Evolutionary conservation across 2,113 vertebrate species (phyloP), one percentile per base, ranked within the genome.

Genomic region (Podarcis raffonei): DNA sequence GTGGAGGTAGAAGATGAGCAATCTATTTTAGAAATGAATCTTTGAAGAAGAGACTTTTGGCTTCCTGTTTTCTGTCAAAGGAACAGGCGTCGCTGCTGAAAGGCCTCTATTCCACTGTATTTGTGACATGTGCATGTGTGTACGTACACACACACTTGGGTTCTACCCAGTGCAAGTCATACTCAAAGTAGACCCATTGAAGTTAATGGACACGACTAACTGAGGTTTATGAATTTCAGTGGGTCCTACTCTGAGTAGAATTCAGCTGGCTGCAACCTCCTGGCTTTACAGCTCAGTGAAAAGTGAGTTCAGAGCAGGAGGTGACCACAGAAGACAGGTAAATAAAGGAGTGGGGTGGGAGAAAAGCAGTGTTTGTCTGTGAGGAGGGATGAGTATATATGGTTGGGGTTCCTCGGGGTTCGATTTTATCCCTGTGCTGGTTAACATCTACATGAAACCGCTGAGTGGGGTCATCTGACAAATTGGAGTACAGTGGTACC

Each of bases 11-110:
- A 93, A 94, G 92, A 96, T 92, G 89, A 90, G 89, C 93, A 81
- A 89, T 95, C 92, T 96, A 92, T 94, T 95, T 93, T 90, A 89
- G 90, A 95, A 95, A 90, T 30, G 88, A 84, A 90, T 93, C 89
- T 94, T 94, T 2, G 27, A 90, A 93, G 89, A 89, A 95, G 94
- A 92, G 93, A 93, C 89, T 89, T 37, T 95, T 80, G 71, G 79
- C 92, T 95, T 95, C 95, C 94, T 95, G 93, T 87, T 93, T 93
- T 93, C 88, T 95, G 90, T 32, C 76, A 68, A 85, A 94, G 78
- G 90, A 95, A 96, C 87, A 86, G 92, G 87, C 76, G 74, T 4
- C 90, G 30, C 57, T 84, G 0, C 18, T 87, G 90, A 93, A 85
- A 62, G 76, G 75, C 84, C 82, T 91, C 0, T 0, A 23, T 92